Conservation (phyloP, 2,113 vertebrate genomes). For the Equus quagga region DNA sequence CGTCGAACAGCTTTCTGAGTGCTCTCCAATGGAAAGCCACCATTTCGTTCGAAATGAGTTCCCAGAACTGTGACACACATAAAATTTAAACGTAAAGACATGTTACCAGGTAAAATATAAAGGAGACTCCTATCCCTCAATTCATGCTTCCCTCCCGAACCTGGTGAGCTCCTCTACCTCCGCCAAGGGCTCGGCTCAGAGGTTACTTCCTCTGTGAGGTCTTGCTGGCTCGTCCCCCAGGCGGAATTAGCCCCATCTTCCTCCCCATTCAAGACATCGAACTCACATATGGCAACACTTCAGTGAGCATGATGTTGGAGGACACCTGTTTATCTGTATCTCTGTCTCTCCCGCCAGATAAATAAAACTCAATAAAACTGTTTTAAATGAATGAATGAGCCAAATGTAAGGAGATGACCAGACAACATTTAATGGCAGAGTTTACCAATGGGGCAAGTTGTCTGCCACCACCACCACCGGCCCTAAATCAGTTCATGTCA, state of each 20-base stretch:
- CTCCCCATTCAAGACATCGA: too few species aligned
- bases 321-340: background rate
- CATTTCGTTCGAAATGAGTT: background rate
- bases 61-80: background rate
- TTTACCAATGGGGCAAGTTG: background rate
- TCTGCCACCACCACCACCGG: too few species aligned
- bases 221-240: background rate
- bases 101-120: background rate
- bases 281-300: background rate
- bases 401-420: background rate
- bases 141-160: background rate
- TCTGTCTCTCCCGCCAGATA: background rate
- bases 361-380: background rate
- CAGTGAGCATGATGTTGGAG: rapidly evolving
- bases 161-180: rapidly evolving
- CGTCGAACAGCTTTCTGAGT: background rate
- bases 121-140: background rate
- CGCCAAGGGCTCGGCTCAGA: background rate
- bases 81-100: background rate
- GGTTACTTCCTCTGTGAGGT: rapidly evolving
- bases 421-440: background rate
- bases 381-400: background rate
- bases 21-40: background rate
- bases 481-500: rapidly evolving
- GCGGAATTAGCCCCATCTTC: background rate